phyloP scores from a whole-genome alignment of 2,113 vertebrate genomes.

The Dicrurus megarhynchus region DNA sequence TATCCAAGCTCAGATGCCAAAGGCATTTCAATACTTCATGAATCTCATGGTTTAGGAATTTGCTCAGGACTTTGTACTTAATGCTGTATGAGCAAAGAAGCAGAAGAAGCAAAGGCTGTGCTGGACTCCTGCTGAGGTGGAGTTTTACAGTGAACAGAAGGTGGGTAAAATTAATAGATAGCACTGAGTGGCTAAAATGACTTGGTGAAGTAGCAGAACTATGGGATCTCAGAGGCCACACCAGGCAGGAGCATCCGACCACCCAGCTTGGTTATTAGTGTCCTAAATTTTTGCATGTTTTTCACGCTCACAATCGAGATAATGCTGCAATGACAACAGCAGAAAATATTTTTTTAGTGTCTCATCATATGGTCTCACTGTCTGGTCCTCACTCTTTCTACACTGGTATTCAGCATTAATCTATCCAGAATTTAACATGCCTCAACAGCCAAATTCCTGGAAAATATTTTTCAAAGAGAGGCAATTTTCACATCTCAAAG shows the following conservation, averaged over 20 bases:
- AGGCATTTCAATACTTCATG: background rate
- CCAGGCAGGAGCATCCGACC: background rate
- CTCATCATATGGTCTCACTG: background rate
- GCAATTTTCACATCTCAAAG: background rate
- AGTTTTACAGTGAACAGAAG: background rate
- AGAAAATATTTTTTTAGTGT: background rate
- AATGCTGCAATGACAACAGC: background rate
- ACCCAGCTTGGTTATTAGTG: background rate
- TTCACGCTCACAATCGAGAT: background rate
- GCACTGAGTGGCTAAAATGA: background rate
- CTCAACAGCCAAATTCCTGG: background rate
- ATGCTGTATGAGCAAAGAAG: background rate
- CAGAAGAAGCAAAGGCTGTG: background rate
- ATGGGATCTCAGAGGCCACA: background rate
- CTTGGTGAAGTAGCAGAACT: background rate
- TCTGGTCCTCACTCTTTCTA: background rate
- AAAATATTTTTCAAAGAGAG: background rate
- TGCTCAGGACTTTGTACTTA: background rate
- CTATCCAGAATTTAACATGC: background rate
- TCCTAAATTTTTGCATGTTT: background rate
- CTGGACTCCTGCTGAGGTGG: background rate
- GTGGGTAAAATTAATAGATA: background rate
- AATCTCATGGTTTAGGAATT: background rate
- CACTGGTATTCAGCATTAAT: background rate
- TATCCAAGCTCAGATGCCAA: background rate